Evolutionary conservation across 2,113 vertebrate species (phyloP), one percentile per base, ranked within the genome.

Genomic region (Beaufortia kweichowensis): DNA sequence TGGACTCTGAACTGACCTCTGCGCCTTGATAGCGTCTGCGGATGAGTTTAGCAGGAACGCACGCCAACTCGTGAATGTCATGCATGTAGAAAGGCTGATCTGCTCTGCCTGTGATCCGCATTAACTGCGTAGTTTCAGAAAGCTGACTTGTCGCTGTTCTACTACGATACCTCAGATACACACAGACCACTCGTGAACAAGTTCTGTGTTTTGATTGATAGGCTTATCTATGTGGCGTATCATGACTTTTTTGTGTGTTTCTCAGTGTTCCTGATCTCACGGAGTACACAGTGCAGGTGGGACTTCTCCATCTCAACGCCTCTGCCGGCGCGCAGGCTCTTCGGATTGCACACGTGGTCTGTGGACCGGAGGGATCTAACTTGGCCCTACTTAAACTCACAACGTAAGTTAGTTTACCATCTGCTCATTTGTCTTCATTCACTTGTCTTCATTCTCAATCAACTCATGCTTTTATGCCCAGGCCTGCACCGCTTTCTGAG

Each of bases 201-300:
- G 43, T 71, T 43, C 76, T 71, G 57, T 35, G 23, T 41, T 39
- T 28, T 70, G 43, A 61, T 26, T 31, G n/a, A 50, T 48, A 50
- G 21, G 19, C 15, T 56, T 46, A n/a, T 59, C 33, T 19, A 29
- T 50, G 39, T 33, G 9, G 28, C 8, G 28, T 31, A 23, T 57
- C n/a, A 67, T 48, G 24, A 46, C 23, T 26, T 43, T 62, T 23
- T 43, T 43, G 68, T 85, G 19, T 78, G 57, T 56, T 76, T 28
- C 28, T 41, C 85, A 96, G 96, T 74, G 93, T 95, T 86, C 96
- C 93, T 83, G 95, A 97, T 76, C 88, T 98, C 68, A 93, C 89
- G 84, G 95, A 96, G 35, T 98, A 96, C 86, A 95, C 94, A 71
- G 94, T 94, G 39, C 96, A 93, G 91, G 94, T 97, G 21, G 97